A percentile compares a stretch with the other conserved stretches of the same genome.
Conservation (phyloP, 2,113 vertebrate species). For the Lagopus muta region DNA sequence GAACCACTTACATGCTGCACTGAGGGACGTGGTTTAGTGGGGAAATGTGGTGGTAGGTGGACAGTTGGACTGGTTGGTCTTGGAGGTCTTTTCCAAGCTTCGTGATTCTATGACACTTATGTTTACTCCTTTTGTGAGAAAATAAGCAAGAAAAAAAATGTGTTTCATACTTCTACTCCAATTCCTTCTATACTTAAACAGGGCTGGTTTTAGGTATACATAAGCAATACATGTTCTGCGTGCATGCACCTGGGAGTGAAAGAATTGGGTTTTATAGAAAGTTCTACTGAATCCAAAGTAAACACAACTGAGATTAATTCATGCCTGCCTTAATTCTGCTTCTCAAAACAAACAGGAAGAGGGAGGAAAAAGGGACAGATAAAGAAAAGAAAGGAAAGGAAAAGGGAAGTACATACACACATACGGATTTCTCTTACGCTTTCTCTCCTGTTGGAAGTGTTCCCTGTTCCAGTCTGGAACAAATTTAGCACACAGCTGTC, state of each 20-base stretch:
- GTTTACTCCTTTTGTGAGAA: neutral
- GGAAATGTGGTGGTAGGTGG: too few species aligned
- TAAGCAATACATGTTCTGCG: accelerated
- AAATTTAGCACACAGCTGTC: constrained; percentile 12
- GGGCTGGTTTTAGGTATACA: neutral
- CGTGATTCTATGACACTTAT: neutral
- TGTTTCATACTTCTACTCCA: neutral
- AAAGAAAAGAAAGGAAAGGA: too few species aligned
- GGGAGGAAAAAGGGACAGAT: too few species aligned
- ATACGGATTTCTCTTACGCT: neutral
- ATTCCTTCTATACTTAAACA: neutral
- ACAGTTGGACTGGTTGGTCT: too few species aligned
- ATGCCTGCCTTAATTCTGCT: neutral
- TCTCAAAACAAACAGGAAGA: neutral
- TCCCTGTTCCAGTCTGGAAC: constrained; percentile 24
- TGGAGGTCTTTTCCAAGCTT: too few species aligned
- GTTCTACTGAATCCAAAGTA: neutral
- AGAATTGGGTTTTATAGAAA: neutral
- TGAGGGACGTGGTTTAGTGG: too few species aligned
- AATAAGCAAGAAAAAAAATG: neutral
- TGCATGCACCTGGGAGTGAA: neutral
- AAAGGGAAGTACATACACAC: neutral
- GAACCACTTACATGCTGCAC: too few species aligned
- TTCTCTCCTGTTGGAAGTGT: neutral
- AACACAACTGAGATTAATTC: neutral